phyloP scores from a whole-genome alignment of 2,797 vertebrate genomes.

The Halcyon badia region DNA sequence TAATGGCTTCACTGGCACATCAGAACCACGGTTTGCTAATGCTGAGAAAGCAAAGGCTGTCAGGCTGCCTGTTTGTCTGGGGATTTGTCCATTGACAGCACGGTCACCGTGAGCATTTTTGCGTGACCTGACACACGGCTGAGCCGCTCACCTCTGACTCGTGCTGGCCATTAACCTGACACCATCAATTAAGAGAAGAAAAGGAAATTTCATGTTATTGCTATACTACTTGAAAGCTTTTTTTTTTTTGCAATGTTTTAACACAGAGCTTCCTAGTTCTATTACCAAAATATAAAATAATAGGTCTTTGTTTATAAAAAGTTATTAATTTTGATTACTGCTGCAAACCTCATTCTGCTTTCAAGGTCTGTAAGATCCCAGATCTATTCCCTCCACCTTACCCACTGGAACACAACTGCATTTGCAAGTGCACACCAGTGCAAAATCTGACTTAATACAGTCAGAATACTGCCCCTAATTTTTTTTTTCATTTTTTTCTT shows the following conservation, averaged over 20 bases:
- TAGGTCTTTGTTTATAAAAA: neutral
- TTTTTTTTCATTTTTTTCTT: neutral
- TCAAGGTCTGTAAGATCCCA: neutral
- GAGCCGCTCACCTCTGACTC: conserved; percentile 24
- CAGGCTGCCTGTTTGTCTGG: neutral
- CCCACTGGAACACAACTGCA: neutral
- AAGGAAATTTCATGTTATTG: neutral
- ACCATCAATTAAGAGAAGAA: neutral
- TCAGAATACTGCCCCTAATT: neutral
- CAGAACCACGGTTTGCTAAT: neutral
- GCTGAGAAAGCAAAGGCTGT: neutral
- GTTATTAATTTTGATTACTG: neutral
- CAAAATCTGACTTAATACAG: neutral
- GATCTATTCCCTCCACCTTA: neutral
- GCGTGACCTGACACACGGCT: neutral
- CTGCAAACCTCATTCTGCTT: neutral
- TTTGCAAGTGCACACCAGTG: neutral
- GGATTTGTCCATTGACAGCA: neutral
- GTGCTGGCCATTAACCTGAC: neutral
- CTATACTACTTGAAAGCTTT: neutral
- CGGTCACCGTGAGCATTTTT: neutral
- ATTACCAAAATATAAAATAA: neutral
- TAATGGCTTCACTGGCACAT: neutral
- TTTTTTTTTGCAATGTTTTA: neutral
- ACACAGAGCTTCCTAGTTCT: neutral